Evolutionary conservation across 2,113 vertebrate species (phyloP), one percentile per base, ranked within the genome.

Genomic region (Lichenostomus cassidix): DNA sequence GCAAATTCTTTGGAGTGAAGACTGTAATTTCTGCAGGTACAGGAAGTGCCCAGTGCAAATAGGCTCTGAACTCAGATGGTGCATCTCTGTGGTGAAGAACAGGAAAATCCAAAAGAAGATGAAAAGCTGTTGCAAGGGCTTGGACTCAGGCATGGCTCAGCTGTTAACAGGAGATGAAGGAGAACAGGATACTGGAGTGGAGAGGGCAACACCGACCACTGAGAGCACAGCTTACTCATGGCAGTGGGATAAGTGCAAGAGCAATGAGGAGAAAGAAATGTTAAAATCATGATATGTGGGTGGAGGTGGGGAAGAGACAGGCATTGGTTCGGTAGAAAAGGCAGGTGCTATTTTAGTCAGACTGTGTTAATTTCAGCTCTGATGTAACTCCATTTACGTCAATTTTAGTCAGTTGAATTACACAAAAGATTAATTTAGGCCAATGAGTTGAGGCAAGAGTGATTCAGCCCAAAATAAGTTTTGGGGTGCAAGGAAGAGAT

Each of bases 281-380:
- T 73, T 88, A 80, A 95, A 91, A 69, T 87, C 84, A 73, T 58
- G 49, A 15, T 65, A 79, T 46, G 75, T 85, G 87, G 89, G 95
- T 89, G 84, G 89, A 93, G 83, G 59, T 83, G 87, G 62, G 60
- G 82, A 94, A 94, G 37, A 89, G 46, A 80, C 29, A 89, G 69
- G 81, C 50, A 69, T 63, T 87, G 70, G 58, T 70, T 95, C 0
- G 0, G 49, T 87, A 87, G 87, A 95, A 92, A 92, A 95, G 74
- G 74, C 89, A 94, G 93, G 58, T 94, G 87, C 89, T 96, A 96
- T 96, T 97, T 97, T 95, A 95, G 91, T 95, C 94, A 83, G 78
- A 20, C 82, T 85, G 46, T 83, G 87, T 88, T 97, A 97, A 97
- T 96, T 97, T 96, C 75, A 90, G 91, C 82, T 92, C 95, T 95